Conservation (phyloP, 2,113 vertebrate genomes). For the Phyllopteryx taeniolatus region DNA sequence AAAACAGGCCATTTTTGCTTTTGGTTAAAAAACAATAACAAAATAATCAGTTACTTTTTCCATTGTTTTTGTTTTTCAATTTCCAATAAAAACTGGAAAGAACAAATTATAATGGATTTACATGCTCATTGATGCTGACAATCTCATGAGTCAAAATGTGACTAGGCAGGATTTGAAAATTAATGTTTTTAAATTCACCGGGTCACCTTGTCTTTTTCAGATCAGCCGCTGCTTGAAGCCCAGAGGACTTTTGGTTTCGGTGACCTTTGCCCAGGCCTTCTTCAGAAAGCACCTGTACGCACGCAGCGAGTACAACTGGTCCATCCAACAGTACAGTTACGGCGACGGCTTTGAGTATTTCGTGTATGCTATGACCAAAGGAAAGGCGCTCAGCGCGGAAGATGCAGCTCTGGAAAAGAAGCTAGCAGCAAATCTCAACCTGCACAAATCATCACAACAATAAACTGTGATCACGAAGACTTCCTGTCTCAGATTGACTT, state of each 20-base stretch:
- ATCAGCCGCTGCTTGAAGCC: slow-evolving; percentile 83
- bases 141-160: background rate
- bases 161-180: too few species aligned
- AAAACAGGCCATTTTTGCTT: too few species aligned
- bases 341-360: slow-evolving; percentile 84
- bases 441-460: background rate
- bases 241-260: slow-evolving; percentile 83
- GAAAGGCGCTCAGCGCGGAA: slow-evolving; percentile 71
- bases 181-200: background rate
- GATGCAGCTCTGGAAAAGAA: slow-evolving; percentile 75
- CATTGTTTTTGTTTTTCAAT: too few species aligned
- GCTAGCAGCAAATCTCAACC: slow-evolving; percentile 32
- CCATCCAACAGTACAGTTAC: slow-evolving; percentile 76
- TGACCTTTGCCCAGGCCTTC: slow-evolving; percentile 86
- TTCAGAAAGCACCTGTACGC: slow-evolving; percentile 86
- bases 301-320: slow-evolving; percentile 80
- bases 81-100: too few species aligned
- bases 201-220: slow-evolving; percentile 54
- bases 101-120: too few species aligned
- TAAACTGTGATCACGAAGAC: slow-evolving; percentile 73
- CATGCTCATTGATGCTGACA: background rate
- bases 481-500: slow-evolving; percentile 81
- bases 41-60: too few species aligned
- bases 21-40: too few species aligned
- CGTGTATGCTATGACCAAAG: slow-evolving; percentile 86